Evolutionary conservation across 2,113 vertebrate genomes (phyloP), one percentile per base, ranked within the genome.

Genomic region (Catagonus wagneri): DNA sequence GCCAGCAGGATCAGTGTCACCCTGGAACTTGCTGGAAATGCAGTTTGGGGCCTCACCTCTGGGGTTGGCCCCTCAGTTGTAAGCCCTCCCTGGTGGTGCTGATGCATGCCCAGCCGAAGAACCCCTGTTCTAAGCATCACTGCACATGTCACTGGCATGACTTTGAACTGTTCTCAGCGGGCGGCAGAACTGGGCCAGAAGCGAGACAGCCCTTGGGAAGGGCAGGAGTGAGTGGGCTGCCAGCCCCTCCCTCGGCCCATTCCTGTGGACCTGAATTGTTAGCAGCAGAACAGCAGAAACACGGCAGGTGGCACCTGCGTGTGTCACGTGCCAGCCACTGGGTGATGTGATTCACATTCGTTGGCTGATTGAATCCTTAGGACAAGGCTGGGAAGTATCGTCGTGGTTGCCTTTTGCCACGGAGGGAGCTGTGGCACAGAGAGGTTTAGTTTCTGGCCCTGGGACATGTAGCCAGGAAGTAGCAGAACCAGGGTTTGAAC

Each of bases 301-400:
- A 4, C 0, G n/a, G 25, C 72, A 8, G 39, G 5, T 0, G 0
- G 63, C 9, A 0, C 3, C 39, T 3, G 13, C 0, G 3, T 0
- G 0, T 0, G 17, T 25, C 68, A 0, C 0, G 27, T 9, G 29
- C 22, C 44, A 0, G 78, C 58, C 36, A 0, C n/a, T 2, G 50
- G 58, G 10, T 17, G 11, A 0, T 0, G 58, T 6, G 79, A 5
- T 11, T 44, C 2, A 10, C 0, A 6, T 1, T 16, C 13, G 0
- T 23, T 2, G 23, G 23, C 39, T 32, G 27, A 1, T 32, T 23
- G 20, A 27, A 25, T 34, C 44, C 36, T n/a, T 20, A 7, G 89
- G 54, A 72, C 7, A 6, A 56, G 22, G 44, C 36, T 9, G 0
- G 10, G 71, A 9, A 14, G 6, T 1, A 9, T 3, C 29, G 0